Conservation (phyloP, 2,113 vertebrate genomes). For the Cyphomyrus discorhynchus region DNA sequence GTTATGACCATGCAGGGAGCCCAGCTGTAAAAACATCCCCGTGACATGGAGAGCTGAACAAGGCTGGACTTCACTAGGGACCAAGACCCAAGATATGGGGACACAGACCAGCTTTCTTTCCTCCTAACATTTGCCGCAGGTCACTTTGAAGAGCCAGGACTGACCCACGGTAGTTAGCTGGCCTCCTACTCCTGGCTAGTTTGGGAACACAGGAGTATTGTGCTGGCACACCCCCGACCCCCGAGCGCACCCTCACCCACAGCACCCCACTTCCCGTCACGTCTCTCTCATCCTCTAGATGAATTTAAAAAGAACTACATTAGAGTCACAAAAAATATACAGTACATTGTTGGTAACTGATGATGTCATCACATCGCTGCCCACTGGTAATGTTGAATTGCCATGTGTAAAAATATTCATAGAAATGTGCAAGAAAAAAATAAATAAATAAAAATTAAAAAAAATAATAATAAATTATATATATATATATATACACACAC, state of each 20-base stretch:
- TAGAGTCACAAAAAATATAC: not conserved
- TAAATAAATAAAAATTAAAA: too few species aligned
- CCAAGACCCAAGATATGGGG: constrained; percentile 15
- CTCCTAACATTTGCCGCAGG: not conserved
- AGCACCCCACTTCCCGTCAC: not conserved
- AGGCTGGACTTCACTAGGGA: constrained; percentile 49
- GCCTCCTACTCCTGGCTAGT: not conserved
- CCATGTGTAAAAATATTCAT: not conserved
- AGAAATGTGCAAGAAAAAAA: not conserved
- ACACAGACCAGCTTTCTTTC: constrained; percentile 54
- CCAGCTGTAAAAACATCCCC: constrained; percentile 66
- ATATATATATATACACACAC: too few species aligned
- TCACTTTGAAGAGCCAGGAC: constrained; percentile 28
- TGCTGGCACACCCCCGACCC: not conserved
- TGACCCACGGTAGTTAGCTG: constrained; percentile 29
- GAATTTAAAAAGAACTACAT: not conserved
- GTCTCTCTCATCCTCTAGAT: not conserved
- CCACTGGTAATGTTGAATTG: not conserved
- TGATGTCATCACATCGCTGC: not conserved
- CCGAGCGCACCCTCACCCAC: not conserved
- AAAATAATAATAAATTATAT: too few species aligned
- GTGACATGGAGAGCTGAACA: constrained; percentile 41
- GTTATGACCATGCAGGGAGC: constrained; percentile 47
- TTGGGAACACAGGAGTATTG: constrained; percentile 3
- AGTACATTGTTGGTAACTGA: not conserved